Evolutionary conservation across 2,113 vertebrate species (phyloP).

Genomic region (Motacilla alba): DNA sequence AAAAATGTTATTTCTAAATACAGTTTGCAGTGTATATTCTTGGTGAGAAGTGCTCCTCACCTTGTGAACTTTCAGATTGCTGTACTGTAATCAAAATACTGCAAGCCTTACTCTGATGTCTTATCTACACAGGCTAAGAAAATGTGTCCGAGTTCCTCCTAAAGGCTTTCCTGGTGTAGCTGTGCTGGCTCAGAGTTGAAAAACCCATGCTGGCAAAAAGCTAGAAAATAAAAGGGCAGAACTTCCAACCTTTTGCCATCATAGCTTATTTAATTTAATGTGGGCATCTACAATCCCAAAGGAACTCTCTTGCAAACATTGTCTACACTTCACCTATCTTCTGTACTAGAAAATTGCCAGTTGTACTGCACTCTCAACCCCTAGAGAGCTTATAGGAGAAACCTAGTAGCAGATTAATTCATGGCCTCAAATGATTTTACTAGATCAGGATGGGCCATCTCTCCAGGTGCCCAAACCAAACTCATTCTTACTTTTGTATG

Average conservation of each 20-base stretch:
- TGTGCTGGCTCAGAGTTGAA: neutral
- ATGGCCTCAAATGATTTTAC: neutral
- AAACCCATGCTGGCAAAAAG: neutral
- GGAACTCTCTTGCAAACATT: neutral
- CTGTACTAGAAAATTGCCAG: neutral
- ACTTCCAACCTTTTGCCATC: neutral
- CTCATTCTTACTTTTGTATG: neutral
- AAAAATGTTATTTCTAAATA: slow-evolving; percentile 64
- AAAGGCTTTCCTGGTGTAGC: neutral
- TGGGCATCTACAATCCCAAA: neutral
- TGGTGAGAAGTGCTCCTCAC: slow-evolving; percentile 50
- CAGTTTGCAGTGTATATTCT: slow-evolving; percentile 48
- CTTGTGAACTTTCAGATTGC: slow-evolving; percentile 53
- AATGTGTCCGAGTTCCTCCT: neutral
- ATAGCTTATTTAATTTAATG: neutral
- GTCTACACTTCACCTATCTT: neutral
- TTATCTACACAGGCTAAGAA: neutral
- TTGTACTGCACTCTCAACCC: neutral
- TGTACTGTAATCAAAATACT: neutral
- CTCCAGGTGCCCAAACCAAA: neutral
- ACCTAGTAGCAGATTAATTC: neutral
- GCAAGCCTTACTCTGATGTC: neutral
- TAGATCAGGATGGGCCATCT: neutral
- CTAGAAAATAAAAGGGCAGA: neutral
- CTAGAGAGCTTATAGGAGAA: neutral